Base-by-base conservation (phyloP, 1,140 invertebrate genomes). In the Bombus confusus region DNA sequence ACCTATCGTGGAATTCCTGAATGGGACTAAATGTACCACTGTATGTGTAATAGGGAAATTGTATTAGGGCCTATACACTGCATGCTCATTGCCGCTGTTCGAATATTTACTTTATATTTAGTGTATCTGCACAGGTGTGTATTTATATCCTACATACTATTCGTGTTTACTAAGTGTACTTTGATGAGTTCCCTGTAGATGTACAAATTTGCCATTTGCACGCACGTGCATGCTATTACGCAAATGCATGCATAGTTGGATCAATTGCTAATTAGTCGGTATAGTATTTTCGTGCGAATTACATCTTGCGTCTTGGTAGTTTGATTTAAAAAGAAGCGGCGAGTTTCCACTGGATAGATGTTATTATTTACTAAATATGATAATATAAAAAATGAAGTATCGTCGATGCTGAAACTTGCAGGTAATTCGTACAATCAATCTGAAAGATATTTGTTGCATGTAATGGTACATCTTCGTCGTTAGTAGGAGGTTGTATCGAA, bases 21-120 rank as follows among this genome's bases (percentile, higher is more conserved):
- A 59, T 18, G 25, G 25, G 2, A 18, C 12, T 37, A 76, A 59
- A 76, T 28, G 25, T 37, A 4, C 12, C 25, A 2, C 13, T 18
- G 25, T 59, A 13, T 6, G 28, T 41, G 39, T 79, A 43, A 66
- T 64, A 3, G 15, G 18, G 39, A 78, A 78, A 66, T 64, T 78
- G 59, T 64, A 39, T 64, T 31, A 74, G 28, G 22, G n/a, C 12
- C 34, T 43, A 22, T 43, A 25, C 28, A 25, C 12, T 34, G 25
- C 25, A 52, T 28, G 57, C 25, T 37, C 59, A 4, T 31, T 8
- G n/a, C 10, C 18, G 4, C 59, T 79, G 59, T 34, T 79, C 62
- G 76, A 66, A 79, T 79, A 79, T 66, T 79, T 79, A 79, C 76
- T 43, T 79, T 79, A 25, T 28, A 79, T 79, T 79, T 79, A 66